Evolutionary conservation across 2,113 vertebrate genomes (phyloP).

Genomic region (Erythrocercus mccallii): DNA sequence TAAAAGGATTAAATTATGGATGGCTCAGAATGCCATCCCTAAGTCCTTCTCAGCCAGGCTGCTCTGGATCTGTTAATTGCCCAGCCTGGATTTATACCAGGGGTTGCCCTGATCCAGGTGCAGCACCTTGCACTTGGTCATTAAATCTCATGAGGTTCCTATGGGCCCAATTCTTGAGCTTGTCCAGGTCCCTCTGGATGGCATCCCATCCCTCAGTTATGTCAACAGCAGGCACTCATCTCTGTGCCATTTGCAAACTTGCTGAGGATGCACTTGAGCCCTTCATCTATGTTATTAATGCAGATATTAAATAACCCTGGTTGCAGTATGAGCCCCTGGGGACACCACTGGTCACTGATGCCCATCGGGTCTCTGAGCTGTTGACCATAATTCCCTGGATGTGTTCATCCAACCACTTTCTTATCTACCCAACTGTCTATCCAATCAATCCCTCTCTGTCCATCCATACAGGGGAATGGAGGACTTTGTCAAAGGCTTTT

Average conservation of each 20-base stretch:
- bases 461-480: neutral
- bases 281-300: neutral
- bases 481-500: neutral
- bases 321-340: neutral
- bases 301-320: neutral
- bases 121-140: neutral
- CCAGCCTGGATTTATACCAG: neutral
- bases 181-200: neutral
- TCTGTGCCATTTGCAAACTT: neutral
- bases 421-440: neutral
- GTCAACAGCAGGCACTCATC: neutral
- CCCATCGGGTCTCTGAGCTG: neutral
- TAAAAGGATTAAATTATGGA: neutral
- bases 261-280: neutral
- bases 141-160: neutral
- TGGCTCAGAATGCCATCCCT: neutral
- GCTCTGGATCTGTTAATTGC: neutral
- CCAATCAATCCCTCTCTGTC: neutral
- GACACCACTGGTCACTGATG: neutral
- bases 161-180: accelerated
- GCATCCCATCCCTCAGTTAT: neutral
- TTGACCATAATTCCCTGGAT: neutral
- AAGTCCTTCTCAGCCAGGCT: neutral
- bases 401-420: neutral
- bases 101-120: neutral